Conservation (phyloP, 2,888 invertebrate genomes). For the Yponomeuta sedellus region DNA sequence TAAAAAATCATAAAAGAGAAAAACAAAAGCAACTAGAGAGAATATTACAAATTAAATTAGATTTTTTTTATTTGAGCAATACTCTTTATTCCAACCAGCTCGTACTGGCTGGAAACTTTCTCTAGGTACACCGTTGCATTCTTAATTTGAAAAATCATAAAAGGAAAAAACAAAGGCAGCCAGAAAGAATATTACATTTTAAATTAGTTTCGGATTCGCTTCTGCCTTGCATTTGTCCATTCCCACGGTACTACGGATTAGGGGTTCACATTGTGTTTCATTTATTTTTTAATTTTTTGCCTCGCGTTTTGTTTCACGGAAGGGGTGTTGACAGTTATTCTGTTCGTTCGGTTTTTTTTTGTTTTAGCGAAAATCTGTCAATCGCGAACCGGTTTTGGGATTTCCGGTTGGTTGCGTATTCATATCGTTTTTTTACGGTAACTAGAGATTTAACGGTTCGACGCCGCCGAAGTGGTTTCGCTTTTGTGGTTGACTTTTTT, state of each 20-base stretch:
- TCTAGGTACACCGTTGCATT: constrained; percentile 23
- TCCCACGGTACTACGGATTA: constrained; percentile 71
- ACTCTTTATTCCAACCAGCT: constrained; percentile 10
- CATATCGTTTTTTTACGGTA: constrained; percentile 52
- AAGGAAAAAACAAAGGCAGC: constrained; percentile 39
- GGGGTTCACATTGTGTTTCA: constrained; percentile 57
- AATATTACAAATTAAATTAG: constrained; percentile 75
- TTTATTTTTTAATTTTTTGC: constrained; percentile 63
- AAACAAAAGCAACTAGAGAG: constrained; percentile 47
- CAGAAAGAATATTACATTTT: constrained; percentile 68
- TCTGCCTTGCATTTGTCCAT: constrained; percentile 66
- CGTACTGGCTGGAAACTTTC: constrained; percentile 25
- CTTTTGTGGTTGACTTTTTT: constrained; percentile 68
- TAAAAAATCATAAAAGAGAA: constrained; percentile 26
- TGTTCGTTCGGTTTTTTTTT: constrained; percentile 57
- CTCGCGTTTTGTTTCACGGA: constrained; percentile 62
- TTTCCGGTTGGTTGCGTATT: constrained; percentile 61
- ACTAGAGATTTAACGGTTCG: constrained; percentile 71
- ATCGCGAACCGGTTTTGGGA: constrained; percentile 64
- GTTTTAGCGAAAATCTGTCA: constrained; percentile 57
- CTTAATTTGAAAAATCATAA: constrained; percentile 31
- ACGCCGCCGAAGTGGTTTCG: constrained; percentile 47
- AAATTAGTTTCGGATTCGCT: constrained; percentile 73
- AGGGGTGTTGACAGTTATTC: constrained; percentile 77
- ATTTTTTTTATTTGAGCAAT: neutral